These are phyloP conservation scores for Zaprionus lineosus DNA, from an alignment of 2,888 invertebrate species.

Conservation along the genomic window DNA sequence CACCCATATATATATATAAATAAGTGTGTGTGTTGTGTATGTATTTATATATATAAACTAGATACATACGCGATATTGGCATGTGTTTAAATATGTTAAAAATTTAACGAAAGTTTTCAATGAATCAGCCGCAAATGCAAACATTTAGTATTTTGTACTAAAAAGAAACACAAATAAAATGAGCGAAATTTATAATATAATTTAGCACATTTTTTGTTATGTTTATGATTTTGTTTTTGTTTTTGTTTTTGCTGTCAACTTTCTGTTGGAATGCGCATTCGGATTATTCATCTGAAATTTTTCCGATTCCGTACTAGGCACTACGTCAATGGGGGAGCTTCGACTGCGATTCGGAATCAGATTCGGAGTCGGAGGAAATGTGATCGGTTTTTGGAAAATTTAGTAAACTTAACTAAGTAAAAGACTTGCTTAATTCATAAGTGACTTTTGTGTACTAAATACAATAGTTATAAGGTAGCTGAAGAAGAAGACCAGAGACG, in stretches of 20 bases:
- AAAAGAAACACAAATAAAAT: slow-evolving; percentile 8
- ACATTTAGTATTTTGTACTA: slow-evolving; percentile 11
- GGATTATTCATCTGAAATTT: too few relatives aligned
- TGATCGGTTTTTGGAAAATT: background rate
- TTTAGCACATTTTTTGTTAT: slow-evolving; percentile 12
- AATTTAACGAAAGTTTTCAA: slow-evolving; percentile 60
- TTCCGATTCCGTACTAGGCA: too few relatives aligned
- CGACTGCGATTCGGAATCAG: too few relatives aligned
- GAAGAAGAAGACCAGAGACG: slow-evolving; percentile 12
- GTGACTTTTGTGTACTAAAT: slow-evolving; percentile 75
- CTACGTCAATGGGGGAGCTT: slow-evolving; percentile 18
- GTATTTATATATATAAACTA: slow-evolving; percentile 21
- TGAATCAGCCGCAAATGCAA: slow-evolving; percentile 48
- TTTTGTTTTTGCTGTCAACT: too few relatives aligned
- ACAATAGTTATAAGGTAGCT: slow-evolving; percentile 46
- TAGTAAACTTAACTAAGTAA: slow-evolving; percentile 41
- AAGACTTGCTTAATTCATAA: slow-evolving; percentile 75
- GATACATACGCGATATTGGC: background rate
- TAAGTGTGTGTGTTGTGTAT: too few relatives aligned
- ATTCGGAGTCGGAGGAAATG: too few relatives aligned
- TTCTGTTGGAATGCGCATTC: too few relatives aligned
- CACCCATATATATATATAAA: too few relatives aligned
- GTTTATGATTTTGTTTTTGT: too few relatives aligned
- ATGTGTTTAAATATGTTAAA: slow-evolving; percentile 28
- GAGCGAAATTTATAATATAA: slow-evolving; percentile 18